A percentile compares a stretch with the other conserved stretches of the same genome.
These are phyloP conservation scores for Hypselothyrea guttata DNA, from an alignment of 2,888 invertebrate species.

Conservation along the genomic window DNA sequence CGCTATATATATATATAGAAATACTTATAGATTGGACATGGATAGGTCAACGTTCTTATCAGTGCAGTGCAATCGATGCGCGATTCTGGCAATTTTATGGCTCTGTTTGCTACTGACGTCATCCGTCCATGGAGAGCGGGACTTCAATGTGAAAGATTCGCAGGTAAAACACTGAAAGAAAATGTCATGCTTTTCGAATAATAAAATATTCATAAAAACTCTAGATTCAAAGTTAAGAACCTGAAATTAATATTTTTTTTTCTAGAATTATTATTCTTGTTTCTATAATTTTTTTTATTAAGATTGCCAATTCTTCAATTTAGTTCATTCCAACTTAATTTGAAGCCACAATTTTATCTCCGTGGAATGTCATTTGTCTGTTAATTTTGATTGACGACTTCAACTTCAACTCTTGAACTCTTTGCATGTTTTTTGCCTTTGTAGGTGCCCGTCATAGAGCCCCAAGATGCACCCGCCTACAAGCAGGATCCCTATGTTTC, in stretches of 20 bases:
- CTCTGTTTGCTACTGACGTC: constrained; percentile 41
- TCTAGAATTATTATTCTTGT: too few species aligned
- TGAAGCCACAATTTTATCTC: too few species aligned
- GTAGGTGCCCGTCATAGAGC: constrained; percentile 78
- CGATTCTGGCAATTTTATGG: constrained; percentile 45
- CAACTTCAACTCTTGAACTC: constrained; percentile 24
- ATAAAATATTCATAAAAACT: too few species aligned
- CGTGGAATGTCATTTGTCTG: constrained; percentile 61
- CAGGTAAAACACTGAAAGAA: too few species aligned
- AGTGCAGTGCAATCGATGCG: constrained; percentile 41
- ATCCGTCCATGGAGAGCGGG: constrained; percentile 68
- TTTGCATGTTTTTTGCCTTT: constrained; percentile 12
- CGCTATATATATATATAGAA: constrained; percentile 41
- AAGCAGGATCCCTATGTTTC: constrained; percentile 75
- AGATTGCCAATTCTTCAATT: too few species aligned
- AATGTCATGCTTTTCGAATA: too few species aligned
- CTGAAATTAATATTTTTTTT: too few species aligned
- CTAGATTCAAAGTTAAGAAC: too few species aligned
- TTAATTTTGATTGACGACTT: constrained; percentile 70
- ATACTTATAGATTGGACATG: constrained; percentile 33
- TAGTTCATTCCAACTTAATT: too few species aligned
- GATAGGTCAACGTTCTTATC: constrained; percentile 46
- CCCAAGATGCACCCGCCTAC: constrained; percentile 76
- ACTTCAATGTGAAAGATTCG: constrained; percentile 81
- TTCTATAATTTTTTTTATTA: too few species aligned